phyloP scores from a whole-genome alignment of 2,113 vertebrate species.

The Sebastes schlegelii region DNA sequence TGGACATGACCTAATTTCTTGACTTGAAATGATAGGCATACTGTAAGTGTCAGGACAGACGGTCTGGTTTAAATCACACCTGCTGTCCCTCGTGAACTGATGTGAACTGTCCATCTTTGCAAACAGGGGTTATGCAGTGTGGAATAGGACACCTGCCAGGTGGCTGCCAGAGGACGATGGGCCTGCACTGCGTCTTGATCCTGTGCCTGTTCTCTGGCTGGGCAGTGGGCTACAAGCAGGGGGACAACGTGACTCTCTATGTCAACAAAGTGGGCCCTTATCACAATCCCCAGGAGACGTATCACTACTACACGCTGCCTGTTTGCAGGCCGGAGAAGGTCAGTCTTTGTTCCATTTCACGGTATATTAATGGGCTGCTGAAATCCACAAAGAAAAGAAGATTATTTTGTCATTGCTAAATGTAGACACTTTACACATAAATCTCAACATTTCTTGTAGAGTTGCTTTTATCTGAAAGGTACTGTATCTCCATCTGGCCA shows the following conservation, averaged over 20 bases:
- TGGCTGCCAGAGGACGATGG: slow-evolving; percentile 59
- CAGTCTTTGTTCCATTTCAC: slow-evolving; percentile 51
- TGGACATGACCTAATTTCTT: not conserved
- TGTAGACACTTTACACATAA: not conserved
- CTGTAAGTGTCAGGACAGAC: not conserved
- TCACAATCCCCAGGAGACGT: slow-evolving; percentile 95
- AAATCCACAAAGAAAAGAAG: not conserved
- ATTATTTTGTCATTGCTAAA: slow-evolving; percentile 3
- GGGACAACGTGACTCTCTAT: slow-evolving; percentile 89
- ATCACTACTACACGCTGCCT: slow-evolving; percentile 93
- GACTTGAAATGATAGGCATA: not conserved
- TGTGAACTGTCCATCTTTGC: slow-evolving; percentile 36
- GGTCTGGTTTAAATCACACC: not conserved
- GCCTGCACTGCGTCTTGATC: slow-evolving; percentile 74
- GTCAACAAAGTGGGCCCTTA: slow-evolving; percentile 97
- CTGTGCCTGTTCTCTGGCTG: slow-evolving; percentile 78
- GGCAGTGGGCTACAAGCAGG: slow-evolving; percentile 83
- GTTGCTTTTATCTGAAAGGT: not conserved
- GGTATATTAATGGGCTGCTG: not conserved
- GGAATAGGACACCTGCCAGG: slow-evolving; percentile 58
- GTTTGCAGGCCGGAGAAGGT: slow-evolving; percentile 92
- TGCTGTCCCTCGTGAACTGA: slow-evolving; percentile 26
- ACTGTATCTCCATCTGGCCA: not conserved
- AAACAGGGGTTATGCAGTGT: slow-evolving; percentile 59
- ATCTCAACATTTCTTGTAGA: not conserved